phyloP scores from a whole-genome alignment of 2,797 vertebrate species.

The Chelon auratus region DNA sequence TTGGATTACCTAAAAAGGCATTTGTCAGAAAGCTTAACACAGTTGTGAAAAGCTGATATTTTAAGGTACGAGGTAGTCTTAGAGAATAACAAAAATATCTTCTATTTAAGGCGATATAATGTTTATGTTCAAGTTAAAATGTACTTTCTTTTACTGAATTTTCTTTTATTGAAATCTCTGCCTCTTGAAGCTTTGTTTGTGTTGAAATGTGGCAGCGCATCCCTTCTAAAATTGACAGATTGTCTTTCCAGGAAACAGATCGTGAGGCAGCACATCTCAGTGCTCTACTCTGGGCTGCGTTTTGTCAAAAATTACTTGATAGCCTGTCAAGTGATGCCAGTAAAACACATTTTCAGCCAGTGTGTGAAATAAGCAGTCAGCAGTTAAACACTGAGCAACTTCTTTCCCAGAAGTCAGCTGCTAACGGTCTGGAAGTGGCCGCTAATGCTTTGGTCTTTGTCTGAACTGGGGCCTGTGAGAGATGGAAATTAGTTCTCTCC shows the following conservation, averaged over 20 bases:
- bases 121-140: too few relatives aligned
- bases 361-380: background rate
- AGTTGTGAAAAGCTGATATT: too few relatives aligned
- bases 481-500: background rate
- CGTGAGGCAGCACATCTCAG: background rate
- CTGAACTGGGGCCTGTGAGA: conserved; percentile 7
- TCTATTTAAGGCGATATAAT: too few relatives aligned
- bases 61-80: too few relatives aligned
- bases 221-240: background rate
- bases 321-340: background rate
- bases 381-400: background rate
- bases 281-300: background rate
- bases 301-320: background rate
- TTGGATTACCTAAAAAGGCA: too few relatives aligned
- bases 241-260: background rate
- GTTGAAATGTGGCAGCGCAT: background rate
- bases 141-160: too few relatives aligned
- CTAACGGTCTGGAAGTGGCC: background rate
- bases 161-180: too few relatives aligned
- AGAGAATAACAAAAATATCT: too few relatives aligned
- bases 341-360: background rate
- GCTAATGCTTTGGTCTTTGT: conserved; percentile 8
- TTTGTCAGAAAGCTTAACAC: too few relatives aligned
- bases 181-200: too few relatives aligned
- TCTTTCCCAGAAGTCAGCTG: conserved; percentile 7